These are phyloP conservation scores for Helobdella robusta DNA, from an alignment of 2,888 invertebrate genomes.

Conservation along the genomic window DNA sequence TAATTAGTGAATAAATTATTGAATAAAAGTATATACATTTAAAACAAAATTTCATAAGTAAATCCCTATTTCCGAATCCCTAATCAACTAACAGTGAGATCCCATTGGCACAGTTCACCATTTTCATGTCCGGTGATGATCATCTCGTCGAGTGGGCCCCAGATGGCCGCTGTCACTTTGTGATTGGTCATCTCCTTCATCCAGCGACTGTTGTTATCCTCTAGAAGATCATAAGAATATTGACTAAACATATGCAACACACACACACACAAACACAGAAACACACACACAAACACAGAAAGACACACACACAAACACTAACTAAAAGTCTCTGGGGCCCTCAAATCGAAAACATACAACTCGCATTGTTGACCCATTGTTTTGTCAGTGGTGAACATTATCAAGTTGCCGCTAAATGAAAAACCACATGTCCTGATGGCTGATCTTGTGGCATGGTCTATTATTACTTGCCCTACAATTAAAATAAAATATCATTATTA, in stretches of 20 bases:
- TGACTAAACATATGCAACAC: background rate
- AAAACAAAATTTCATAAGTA: no score
- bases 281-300: background rate
- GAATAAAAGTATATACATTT: no score
- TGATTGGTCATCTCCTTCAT: slow-evolving; percentile 60
- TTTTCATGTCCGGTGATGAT: slow-evolving; percentile 67
- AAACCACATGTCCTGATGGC: slow-evolving; percentile 84
- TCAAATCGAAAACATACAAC: slow-evolving; percentile 63
- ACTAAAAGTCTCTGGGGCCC: slow-evolving; percentile 43
- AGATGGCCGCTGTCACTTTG: slow-evolving; percentile 82
- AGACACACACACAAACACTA: background rate
- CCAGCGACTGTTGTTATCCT: slow-evolving; percentile 16
- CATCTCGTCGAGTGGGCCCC: slow-evolving; percentile 74
- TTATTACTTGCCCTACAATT: slow-evolving; percentile 41
- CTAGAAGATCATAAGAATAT: background rate
- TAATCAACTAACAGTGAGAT: slow-evolving; percentile 54
- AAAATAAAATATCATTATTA: background rate
- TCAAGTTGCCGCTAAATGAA: slow-evolving; percentile 81
- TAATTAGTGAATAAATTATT: no score
- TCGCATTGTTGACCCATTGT: slow-evolving; percentile 83
- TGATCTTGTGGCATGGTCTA: slow-evolving; percentile 53
- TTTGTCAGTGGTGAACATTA: slow-evolving; percentile 84
- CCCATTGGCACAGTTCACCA: slow-evolving; percentile 85
- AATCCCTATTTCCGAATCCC: no score
- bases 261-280: background rate